Evolutionary conservation across 2,888 invertebrate genomes (phyloP), one percentile per base, ranked within the genome.

Genomic region (Acleris literana): DNA sequence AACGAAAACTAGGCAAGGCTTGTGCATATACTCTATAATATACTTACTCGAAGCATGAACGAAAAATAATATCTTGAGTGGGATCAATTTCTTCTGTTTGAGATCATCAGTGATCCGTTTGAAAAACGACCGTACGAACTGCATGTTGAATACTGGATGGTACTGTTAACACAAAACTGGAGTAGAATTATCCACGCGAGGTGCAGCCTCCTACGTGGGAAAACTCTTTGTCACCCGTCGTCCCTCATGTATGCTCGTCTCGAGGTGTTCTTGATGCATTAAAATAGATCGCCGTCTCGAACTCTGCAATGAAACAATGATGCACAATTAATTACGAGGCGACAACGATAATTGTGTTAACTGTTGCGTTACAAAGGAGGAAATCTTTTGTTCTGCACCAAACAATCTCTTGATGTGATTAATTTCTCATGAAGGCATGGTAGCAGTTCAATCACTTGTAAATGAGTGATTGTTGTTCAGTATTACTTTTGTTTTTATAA

Each of bases 41-140:
- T 33, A 94, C 95, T 95, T 90, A 96, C 96, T 96, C 18, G 96
- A 96, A 52, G 95, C 95, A 86, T 96, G 95, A 65, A 96, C 95
- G 81, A 96, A 96, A 84, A 96, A 96, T 72, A 96, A 92, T 74
- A 96, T 88, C 84, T 96, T 96, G 67, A 96, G 84, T 1, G 96
- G 95, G 72, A 96, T 89, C 49, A 96, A 89, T 82, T 96, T 94
- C 83, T 95, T 95, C 80, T 95, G 95, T 76, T 93, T 94, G 76
- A 96, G 94, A 85, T 96, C 96, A 76, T 95, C 94, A 69, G 93
- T 87, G 79, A 96, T 95, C 78, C 96, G 88, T 76, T 93, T 92
- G 80, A 94, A 95, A 80, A 95, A 95, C 69, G 93, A 92, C 70
- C 93, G 93, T 74, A 94, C 71, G 77, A 94, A 93, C 86, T 93